Percentiles rank a stretch among this genome's conserved stretches.
Conservation (phyloP, 1,140 invertebrate species). For the Macrocentrus cingulum region DNA sequence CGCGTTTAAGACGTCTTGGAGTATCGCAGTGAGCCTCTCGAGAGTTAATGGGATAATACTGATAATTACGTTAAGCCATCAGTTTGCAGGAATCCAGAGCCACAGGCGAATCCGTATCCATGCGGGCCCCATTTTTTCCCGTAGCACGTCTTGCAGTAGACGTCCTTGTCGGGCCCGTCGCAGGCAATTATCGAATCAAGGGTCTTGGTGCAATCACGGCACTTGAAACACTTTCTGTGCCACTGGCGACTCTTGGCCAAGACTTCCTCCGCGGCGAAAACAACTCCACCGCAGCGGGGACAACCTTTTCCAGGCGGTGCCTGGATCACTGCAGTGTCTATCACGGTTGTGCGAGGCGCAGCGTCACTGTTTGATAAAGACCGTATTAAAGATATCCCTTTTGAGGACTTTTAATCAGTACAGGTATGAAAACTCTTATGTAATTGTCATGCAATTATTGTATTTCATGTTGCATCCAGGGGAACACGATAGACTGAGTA, state of each 20-base stretch:
- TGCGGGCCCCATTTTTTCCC: constrained; percentile 93
- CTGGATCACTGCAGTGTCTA: constrained; percentile 78
- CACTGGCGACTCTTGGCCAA: constrained; percentile 87
- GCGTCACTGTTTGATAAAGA: constrained; percentile 59
- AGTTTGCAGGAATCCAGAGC: constrained; percentile 89
- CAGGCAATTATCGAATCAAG: constrained; percentile 92
- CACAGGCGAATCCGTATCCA: constrained; percentile 92
- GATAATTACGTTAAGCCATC: constrained; percentile 79
- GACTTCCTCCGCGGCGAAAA: constrained; percentile 88
- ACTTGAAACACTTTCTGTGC: constrained; percentile 99
- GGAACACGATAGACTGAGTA: no score
- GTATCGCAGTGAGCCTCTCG: not conserved
- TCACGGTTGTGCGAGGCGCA: constrained; percentile 72
- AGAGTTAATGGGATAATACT: constrained; percentile 3
- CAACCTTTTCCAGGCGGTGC: constrained; percentile 84
- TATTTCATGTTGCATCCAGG: no score
- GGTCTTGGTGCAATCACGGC: constrained; percentile 87
- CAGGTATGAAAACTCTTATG: no score
- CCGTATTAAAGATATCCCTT: not conserved
- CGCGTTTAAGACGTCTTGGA: no score
- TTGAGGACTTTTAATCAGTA: no score
- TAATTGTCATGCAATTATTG: no score
- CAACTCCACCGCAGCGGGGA: constrained; percentile 85
- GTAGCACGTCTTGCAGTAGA: constrained; percentile 93
- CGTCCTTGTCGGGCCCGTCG: constrained; percentile 84